Evolutionary conservation across 2,113 vertebrate species (phyloP).

Genomic region (Pogonocichla stellata): DNA sequence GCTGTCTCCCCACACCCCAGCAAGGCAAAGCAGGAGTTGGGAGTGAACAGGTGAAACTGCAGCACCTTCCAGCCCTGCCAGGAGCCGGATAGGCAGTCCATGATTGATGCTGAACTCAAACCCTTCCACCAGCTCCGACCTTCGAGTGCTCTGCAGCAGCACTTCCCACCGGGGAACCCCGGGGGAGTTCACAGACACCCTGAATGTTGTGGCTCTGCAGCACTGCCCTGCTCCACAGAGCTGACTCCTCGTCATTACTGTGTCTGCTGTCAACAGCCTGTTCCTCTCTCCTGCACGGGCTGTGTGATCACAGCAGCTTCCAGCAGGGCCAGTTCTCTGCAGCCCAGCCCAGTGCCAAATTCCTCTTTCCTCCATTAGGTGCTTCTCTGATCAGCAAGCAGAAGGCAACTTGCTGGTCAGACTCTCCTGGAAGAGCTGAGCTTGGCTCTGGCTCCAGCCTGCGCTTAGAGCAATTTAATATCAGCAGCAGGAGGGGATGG

Average conservation of each 20-base stretch:
- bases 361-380: neutral
- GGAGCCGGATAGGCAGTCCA: neutral
- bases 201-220: neutral
- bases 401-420: neutral
- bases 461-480: neutral
- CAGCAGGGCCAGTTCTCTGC: neutral
- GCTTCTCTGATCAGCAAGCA: neutral
- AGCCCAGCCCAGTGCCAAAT: neutral
- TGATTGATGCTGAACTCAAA: neutral
- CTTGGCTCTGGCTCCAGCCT: neutral
- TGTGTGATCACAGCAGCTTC: neutral
- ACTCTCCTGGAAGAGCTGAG: neutral
- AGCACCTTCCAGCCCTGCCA: neutral
- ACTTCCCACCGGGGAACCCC: neutral
- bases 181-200: neutral
- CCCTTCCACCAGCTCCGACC: neutral
- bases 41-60: neutral
- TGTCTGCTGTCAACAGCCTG: neutral
- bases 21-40: neutral
- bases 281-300: fast-evolving
- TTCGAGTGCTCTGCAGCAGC: neutral
- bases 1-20: neutral
- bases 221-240: neutral
- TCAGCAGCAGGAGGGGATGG: neutral
- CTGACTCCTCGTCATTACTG: neutral